Conservation (phyloP, 2,888 invertebrate genomes). For the Tiliacea aurago region DNA sequence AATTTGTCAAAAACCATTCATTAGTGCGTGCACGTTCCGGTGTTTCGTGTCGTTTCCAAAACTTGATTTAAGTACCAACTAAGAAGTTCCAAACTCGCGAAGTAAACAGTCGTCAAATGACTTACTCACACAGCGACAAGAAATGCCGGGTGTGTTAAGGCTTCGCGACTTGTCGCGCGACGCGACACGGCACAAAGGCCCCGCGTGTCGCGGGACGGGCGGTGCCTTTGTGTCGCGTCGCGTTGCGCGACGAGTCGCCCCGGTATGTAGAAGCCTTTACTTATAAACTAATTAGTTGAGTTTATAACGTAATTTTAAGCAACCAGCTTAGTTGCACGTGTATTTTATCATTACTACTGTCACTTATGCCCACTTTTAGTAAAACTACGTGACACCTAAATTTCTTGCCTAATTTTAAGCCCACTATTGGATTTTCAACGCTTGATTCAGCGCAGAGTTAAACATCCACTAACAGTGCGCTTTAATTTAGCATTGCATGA, state of each 20-base stretch:
- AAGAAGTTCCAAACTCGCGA: conserved; percentile 58
- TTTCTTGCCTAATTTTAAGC: neutral
- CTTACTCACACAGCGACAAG: conserved; percentile 57
- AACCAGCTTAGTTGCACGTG: conserved; percentile 8
- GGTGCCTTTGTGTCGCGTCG: no score
- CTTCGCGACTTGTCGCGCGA: no score
- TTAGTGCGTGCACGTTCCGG: conserved; percentile 52
- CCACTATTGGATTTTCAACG: neutral
- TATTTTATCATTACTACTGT: conserved; percentile 18
- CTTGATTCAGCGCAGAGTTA: neutral
- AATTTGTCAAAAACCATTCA: conserved; percentile 41
- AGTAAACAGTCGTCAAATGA: conserved; percentile 65
- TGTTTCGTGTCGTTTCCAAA: conserved; percentile 55
- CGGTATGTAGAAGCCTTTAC: no score
- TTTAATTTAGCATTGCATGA: neutral
- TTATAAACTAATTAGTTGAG: conserved; percentile 60
- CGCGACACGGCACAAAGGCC: no score
- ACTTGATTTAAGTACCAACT: conserved; percentile 61
- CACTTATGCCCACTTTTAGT: conserved; percentile 2
- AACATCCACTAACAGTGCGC: neutral
- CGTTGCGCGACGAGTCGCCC: no score
- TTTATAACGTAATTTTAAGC: conserved; percentile 33
- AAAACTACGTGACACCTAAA: neutral
- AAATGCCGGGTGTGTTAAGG: conserved; percentile 47
- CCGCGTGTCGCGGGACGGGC: no score